Evolutionary conservation across 1,140 invertebrate species (phyloP), one percentile per base, ranked within the genome.

Genomic region (Choristoneura fumiferana): DNA sequence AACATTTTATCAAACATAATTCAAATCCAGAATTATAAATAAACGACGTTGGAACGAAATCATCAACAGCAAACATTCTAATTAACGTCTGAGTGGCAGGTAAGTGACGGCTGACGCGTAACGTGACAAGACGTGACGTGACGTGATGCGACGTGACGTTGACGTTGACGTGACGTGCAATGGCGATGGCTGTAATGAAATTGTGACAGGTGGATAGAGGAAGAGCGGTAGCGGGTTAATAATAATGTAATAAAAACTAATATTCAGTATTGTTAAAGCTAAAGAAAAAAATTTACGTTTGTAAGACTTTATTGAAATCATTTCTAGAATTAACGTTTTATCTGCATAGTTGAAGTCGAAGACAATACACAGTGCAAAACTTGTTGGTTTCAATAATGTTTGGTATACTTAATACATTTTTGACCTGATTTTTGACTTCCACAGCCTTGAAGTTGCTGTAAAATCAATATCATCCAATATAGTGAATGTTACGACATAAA

Each of bases 151-250:
- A n/a, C 35, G 4, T 37, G 43, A 49, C 43, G 43, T 29, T 29
- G 22, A 29, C 22, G 22, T 6, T 49, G 43, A 49, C 43, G 43
- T 29, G 43, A 49, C 43, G 43, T 6, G 35, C 8, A 8, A 37
- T 37, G 35, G 35, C 18, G 43, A 49, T 33, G 43, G 43, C 43
- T 49, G 43, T 49, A 49, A 49, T 49, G 43, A 49, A 49, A 49
- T 49, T 49, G 43, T 49, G 43, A 49, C 43, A 49, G 22, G 43
- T 17, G 18, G n/a, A 22, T 49, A 29, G 22, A 10, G 17, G 18
- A 4, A 0, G 18, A 49, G 43, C 43, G 43, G 8, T 6, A 49
- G 43, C 43, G 43, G 43, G 22, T 29, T n/a, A n/a, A n/a, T n/a
- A n/a, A n/a, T n/a, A n/a, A n/a, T n/a, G n/a, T n/a, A n/a, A n/a